Evolutionary conservation across 2,797 vertebrate genomes (phyloP), one percentile per base, ranked within the genome.

Genomic region (Hoplostethus atlanticus): DNA sequence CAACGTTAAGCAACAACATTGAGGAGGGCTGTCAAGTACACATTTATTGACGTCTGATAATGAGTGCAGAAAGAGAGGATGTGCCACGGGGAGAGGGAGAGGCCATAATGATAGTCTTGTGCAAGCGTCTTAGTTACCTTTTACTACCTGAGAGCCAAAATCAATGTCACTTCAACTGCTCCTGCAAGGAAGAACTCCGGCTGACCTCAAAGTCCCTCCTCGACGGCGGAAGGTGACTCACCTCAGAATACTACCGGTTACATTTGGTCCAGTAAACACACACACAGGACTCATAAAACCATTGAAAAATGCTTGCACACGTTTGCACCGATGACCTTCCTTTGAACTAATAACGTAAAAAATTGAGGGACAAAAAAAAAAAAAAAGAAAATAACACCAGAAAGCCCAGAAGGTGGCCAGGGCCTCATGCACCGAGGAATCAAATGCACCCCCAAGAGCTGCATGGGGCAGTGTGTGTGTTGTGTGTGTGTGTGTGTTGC

Each of bases 101-200:
- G 74, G 79, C 50, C 10, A 7, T 91, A 91, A 90, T 90, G 87
- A 87, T 7, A 77, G 83, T 65, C 65, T 87, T 86, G 77, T 44
- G 79, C 74, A 90, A 86, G 65, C 1, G 16, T 72, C 57, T 86
- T 64, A 80, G 81, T 90, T 87, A 70, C 68, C 81, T 87, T 74
- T 81, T 21, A 76, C 80, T 65, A 78, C 71, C 71, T 74, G 57
- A 77, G 60, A 80, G 86, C 55, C 63, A 76, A 42, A 85, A 79
- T 87, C 54, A 76, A 58, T 76, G 86, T 89, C 85, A 83, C 64
- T 86, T 64, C 15, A 84, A 78, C 66, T 46, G 60, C 61, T 75
- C 50, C 63, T 50, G 52, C 42, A 71, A 68, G 81, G 52, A 76
- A 70, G 71, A 90, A 84, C 89, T 91, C 63, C 46, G 40, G 57